Evolutionary conservation across 30 jellyfish, hydroid and myxozoan species (phyloP), one percentile per base, ranked within the genome.

Genomic region (Nemopilema nomurai): DNA sequence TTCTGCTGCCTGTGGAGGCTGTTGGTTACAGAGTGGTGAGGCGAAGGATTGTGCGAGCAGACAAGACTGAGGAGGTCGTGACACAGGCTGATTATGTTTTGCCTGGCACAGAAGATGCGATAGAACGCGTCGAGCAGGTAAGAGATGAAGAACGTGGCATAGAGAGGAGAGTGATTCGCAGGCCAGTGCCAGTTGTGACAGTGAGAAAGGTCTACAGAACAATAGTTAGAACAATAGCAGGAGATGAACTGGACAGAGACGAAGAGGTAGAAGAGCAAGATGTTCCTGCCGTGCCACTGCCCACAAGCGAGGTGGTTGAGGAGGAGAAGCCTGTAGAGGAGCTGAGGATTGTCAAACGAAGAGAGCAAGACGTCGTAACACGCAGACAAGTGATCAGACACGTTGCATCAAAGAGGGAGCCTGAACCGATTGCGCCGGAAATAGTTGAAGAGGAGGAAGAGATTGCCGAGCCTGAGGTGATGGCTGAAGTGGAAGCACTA

Each of bases 141-240:
- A 71, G 30, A 22, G 81, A 71, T 71, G 81, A 29, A 33, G 81
- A 71, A n/a, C 16, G 6, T 71, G 81, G 81, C 28, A 22, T 22
- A 66, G 81, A 71, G 23, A 71, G 81, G 66, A 71, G 23, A 57
- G 81, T 71, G 81, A 71, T 71, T 71, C 81, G 81, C 66, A 27
- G 81, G 49, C 81, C 81, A 33, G 81, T 71, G 8, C 81, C 81
- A 22, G 81, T 71, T 29, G 81, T 71, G 65, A 71, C 81, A 0
- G 90, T 87, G 31, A 79, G 98, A 28, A 91, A 96, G 69, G 96
- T 91, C 64, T 82, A 82, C 89, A 81, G 95, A 32, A 85, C 94
- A 49, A 50, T 81, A 18, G 67, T 91, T 57, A 20, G 79, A 22
- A 74, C 88, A 9, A 32, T 24, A 25, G 27, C 83, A 13, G 69